Evolutionary conservation across 35 echinoderm and acorn worm genomes (phyloP), one percentile per base, ranked within the genome.

Genomic region (Strongylocentrotus purpuratus): DNA sequence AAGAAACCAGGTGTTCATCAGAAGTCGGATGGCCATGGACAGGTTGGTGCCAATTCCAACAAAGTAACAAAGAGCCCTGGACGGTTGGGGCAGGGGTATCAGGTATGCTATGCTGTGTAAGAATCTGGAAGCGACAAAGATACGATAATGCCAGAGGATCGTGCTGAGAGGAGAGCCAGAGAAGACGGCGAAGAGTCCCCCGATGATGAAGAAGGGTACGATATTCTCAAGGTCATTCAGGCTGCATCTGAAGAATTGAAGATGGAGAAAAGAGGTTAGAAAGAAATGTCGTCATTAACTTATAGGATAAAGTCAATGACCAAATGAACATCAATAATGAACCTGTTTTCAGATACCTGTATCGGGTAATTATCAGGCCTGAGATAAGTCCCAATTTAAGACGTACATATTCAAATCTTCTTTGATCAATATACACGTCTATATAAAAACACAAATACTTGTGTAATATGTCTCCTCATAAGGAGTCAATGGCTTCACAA

Each of bases 91-190:
- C 0, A 98, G 71, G 32, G 95, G 94, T 4, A 88, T 6, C 25
- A 98, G 94, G 85, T 98, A 98, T 31, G 95, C 96, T 25, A 98
- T 61, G 17, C 92, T 95, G 85, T 98, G 96, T 47, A 92, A 97
- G 58, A 98, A 85, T 20, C 97, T 92, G 31, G 97, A 88, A 11
- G 47, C 95, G 33, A 89, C 94, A 60, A 98, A 98, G 32, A 98
- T 58, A 2, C 97, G 94, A 45, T 97, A 96, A 78, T 98, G 96
- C 87, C 96, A 94, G 33, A 94, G 59, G 11, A 96, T 94, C 4
- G 87, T 71, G 25, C 4, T 86, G 5, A 94, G 41, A 45, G 92
- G 58, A 15, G 97, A 89, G 25, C 93, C 96, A 4, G 96, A 96
- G 14, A 70, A 60, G 17, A 97, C n/a, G 5, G 91, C 94, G 93